A percentile compares a stretch with the other conserved stretches of the same genome.
phyloP scores from a whole-genome alignment of 2,888 invertebrate genomes.

The Thymelicus sylvestris region DNA sequence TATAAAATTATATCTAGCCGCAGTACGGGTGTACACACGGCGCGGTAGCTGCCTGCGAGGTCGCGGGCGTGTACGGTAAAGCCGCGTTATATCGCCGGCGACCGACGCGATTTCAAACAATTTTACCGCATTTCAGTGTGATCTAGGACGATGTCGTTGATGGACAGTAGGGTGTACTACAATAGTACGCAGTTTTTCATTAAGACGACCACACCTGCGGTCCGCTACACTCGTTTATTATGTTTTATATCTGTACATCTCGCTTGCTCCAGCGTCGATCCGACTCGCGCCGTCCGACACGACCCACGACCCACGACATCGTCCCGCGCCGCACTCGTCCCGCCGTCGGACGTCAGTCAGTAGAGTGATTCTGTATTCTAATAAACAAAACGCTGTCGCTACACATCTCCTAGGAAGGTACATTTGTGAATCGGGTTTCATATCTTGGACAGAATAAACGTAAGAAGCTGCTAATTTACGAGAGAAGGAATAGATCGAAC shows the following conservation, averaged over 20 bases:
- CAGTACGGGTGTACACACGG: constrained; percentile 16
- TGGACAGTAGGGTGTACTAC: no score
- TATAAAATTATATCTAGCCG: constrained; percentile 40
- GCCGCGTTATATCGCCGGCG: no score
- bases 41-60: not conserved
- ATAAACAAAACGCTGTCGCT: constrained; percentile 8
- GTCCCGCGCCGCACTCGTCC: not conserved
- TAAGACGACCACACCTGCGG: no score
- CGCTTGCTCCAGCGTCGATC: no score
- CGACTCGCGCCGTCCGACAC: no score
- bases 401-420: constrained; percentile 19
- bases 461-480: not conserved
- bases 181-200: no score
- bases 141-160: not conserved
- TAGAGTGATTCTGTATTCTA: not conserved
- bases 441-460: constrained; percentile 11
- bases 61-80: not conserved
- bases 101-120: not conserved
- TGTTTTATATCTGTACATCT: no score
- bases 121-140: not conserved
- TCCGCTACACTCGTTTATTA: no score
- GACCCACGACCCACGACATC: no score
- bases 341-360: not conserved
- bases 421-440: constrained; percentile 17
- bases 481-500: no score